Base-by-base conservation (phyloP, 1,140 invertebrate species). In the Euwallacea similis region DNA sequence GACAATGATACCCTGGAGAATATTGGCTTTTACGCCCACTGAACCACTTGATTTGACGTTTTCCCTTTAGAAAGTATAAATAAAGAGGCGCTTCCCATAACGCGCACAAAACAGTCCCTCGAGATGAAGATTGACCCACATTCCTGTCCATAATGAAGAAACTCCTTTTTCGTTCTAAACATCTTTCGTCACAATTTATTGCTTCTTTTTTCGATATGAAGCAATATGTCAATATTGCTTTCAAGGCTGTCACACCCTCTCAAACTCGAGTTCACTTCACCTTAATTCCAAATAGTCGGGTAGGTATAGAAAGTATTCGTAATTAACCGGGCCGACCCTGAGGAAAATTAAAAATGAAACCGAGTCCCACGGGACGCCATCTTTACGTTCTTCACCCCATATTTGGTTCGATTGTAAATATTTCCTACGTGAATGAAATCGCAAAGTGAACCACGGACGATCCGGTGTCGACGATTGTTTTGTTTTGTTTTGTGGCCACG, bases 341-440 rank as follows among this genome's bases (percentile, higher is more conserved):
- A 33, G 21, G 21, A 33, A 2, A 4, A 33, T 43, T 42, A 42
- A 56, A 67, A 68, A 68, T 55, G 56, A 42, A 68, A 44, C 44
- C 56, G 53, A 60, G 42, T 68, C 66, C 66, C 66, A 46, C 50
- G 56, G 42, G 66, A 68, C 58, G 55, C 66, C 43, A 68, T 68
- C 44, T 68, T 68, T 68, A 68, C 66, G 55, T 53, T 7, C 46
- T 47, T 68, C 16, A 33, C 33, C 55, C 66, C 66, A 68, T 68
- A 68, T 68, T 68, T 60, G 66, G 58, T 10, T 16, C 13, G 55
- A 41, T 68, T 61, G 58, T 68, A 68, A 68, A 68, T 61, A 68
- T 60, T 61, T 59, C 66, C 43, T 68, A 60, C 66, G 66, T 60
- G 58, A 56, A 66, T 66, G 64, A 56, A 55, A 66, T 66, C 42